Conservation (phyloP, 1,140 invertebrate species). For the Argopecten irradians region DNA sequence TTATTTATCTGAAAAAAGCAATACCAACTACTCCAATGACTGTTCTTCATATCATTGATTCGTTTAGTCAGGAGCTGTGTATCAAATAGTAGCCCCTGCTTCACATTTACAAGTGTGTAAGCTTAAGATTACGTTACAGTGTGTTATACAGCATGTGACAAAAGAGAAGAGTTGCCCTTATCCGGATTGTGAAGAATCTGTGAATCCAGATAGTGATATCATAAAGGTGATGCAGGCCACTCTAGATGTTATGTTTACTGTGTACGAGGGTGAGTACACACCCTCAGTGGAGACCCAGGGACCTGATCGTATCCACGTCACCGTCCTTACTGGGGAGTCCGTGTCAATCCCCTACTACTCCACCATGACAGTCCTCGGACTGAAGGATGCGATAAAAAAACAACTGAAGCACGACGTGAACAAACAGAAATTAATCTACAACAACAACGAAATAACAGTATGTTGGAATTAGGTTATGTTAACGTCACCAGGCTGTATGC, state of each 20-base stretch:
- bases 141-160: constrained; percentile 39
- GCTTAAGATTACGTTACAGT: constrained; percentile 38
- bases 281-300: not conserved
- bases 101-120: not conserved
- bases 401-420: constrained; percentile 43
- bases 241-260: constrained; percentile 51
- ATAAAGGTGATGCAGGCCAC: constrained; percentile 47
- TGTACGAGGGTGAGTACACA: constrained; percentile 40
- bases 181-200: constrained; percentile 39
- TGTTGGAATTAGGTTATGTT: too few species aligned
- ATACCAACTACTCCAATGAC: not conserved
- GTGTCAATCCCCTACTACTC: constrained; percentile 39
- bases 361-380: constrained; percentile 41
- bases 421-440: constrained; percentile 55
- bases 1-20: not conserved
- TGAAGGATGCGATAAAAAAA: constrained; percentile 46
- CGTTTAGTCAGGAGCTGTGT: not conserved
- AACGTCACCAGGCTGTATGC: not conserved
- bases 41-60: not conserved
- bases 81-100: not conserved
- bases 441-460: constrained; percentile 54
- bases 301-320: constrained; percentile 41
- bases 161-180: constrained; percentile 49
- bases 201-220: not conserved
- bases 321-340: constrained; percentile 53